Evolutionary conservation across 30 jellyfish, hydroid and myxozoan species (phyloP).

Genomic region (Hydractinia echinata): DNA sequence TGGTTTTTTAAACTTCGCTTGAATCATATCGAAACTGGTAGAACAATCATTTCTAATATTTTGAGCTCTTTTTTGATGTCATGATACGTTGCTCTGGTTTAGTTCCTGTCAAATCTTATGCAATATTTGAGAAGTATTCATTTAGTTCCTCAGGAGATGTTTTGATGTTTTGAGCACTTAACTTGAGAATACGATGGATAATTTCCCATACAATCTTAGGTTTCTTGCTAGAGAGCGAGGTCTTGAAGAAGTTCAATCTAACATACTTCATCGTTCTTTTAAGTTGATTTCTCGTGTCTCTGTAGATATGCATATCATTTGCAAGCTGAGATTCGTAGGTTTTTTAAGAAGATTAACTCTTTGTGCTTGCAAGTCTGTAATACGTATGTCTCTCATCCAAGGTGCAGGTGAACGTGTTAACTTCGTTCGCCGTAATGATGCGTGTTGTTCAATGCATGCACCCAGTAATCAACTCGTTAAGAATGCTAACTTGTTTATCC

Average conservation of each 20-base stretch:
- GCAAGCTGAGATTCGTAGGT: not conserved
- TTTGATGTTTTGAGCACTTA: not conserved
- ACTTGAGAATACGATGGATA: not conserved
- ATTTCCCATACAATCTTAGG: constrained; percentile 5
- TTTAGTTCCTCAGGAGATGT: not conserved
- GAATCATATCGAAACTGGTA: not conserved
- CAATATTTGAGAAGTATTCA: not conserved
- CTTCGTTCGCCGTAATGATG: constrained; percentile 28
- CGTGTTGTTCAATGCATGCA: constrained; percentile 28
- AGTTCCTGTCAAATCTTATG: not conserved
- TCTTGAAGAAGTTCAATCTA: not conserved
- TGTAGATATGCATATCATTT: not conserved
- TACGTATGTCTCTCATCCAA: constrained; percentile 39
- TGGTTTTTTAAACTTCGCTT: not conserved
- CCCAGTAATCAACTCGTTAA: constrained; percentile 26
- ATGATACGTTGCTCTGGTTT: not conserved
- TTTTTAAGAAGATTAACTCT: not conserved
- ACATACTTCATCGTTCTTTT: not conserved
- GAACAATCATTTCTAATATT: constrained; percentile 1
- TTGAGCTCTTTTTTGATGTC: not conserved
- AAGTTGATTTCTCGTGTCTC: not conserved
- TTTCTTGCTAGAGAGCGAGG: not conserved
- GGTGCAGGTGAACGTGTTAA: constrained; percentile 56
- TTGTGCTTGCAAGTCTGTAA: constrained; percentile 16
- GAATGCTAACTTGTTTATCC: constrained; percentile 31